These are phyloP conservation scores for Zeus faber DNA, from an alignment of 2,113 vertebrate genomes.

Conservation along the genomic window DNA sequence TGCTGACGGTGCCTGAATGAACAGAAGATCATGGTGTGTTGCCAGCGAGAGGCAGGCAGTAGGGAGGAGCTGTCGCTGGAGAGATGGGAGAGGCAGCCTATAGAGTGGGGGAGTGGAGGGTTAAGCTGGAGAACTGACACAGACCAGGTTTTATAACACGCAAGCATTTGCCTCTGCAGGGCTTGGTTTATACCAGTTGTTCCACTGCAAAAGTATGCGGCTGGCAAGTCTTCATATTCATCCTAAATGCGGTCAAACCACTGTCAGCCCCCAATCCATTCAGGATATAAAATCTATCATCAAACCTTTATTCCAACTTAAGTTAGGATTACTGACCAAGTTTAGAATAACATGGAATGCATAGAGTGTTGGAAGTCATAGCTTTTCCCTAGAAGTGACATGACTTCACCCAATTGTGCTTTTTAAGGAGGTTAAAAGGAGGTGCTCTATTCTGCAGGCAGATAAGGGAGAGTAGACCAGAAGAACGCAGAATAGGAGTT, in stretches of 20 bases:
- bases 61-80: conserved; percentile 11
- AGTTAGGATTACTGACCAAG: too few species aligned
- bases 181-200: not conserved
- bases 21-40: conserved; percentile 52
- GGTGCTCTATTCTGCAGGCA: too few species aligned
- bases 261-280: too few species aligned
- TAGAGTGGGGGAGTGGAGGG: conserved; percentile 17
- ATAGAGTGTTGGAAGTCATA: too few species aligned
- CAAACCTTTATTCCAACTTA: too few species aligned
- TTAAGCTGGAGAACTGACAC: conserved; percentile 22
- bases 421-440: too few species aligned
- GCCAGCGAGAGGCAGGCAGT: conserved; percentile 26
- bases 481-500: not conserved
- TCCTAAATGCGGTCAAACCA: too few species aligned
- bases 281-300: too few species aligned
- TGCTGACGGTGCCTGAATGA: conserved; percentile 49
- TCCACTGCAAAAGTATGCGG: not conserved
- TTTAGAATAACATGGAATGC: too few species aligned
- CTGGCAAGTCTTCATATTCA: not conserved
- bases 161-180: conserved; percentile 5
- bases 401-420: too few species aligned
- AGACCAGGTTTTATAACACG: conserved; percentile 17
- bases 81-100: conserved; percentile 25
- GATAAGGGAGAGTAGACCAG: not conserved
- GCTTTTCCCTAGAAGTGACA: too few species aligned